Base-by-base conservation (phyloP, 1,140 invertebrate genomes). In the Drosophila baimaii region DNA sequence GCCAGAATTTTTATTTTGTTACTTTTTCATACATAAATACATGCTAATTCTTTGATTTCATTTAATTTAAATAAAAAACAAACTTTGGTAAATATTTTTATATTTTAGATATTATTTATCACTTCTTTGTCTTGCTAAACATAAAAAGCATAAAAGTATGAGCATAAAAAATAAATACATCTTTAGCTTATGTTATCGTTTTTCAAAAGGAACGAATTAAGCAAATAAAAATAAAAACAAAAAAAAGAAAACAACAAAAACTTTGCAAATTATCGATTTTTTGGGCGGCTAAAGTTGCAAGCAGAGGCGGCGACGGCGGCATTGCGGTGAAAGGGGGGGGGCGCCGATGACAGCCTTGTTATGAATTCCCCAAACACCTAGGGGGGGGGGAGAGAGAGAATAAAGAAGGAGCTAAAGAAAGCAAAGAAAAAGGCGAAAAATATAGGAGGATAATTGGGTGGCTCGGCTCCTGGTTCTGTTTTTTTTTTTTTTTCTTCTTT, bases 291-390 rank as follows among this genome's bases (percentile, higher is more conserved):
- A 52, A 56, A 56, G 44, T 44, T 44, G 51, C 35, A 64, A 35
- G 39, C 31, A 51, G 15, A 17, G 29, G 7, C 10, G 27, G 29
- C 12, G 31, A 35, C 12, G 13, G 41, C n/a, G 17, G 21, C 6
- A 12, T 21, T 8, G 29, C 5, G 33, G 6, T 8, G 15, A 44
- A 29, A 23, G 12, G 13, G 29, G 12, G 41, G 4, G 8, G 0
- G 13, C 5, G 27, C 27, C 23, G 63, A 47, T 66, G 64, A 66
- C 57, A 66, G 64, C 43, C 64, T 66, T 68, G 64, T 68, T 68
- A 63, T 49, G 43, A 63, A 68, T 68, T 64, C 58, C 58, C 58
- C 41, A 44, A 62, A 43, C 19, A 29, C 39, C 56, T 31, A 46
- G 9, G 10, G 19, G 3, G 21, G 23, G 19, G 13, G 9, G 10